These are phyloP conservation scores for Ylistrum balloti DNA, from an alignment of 1,140 invertebrate genomes.

Conservation along the genomic window DNA sequence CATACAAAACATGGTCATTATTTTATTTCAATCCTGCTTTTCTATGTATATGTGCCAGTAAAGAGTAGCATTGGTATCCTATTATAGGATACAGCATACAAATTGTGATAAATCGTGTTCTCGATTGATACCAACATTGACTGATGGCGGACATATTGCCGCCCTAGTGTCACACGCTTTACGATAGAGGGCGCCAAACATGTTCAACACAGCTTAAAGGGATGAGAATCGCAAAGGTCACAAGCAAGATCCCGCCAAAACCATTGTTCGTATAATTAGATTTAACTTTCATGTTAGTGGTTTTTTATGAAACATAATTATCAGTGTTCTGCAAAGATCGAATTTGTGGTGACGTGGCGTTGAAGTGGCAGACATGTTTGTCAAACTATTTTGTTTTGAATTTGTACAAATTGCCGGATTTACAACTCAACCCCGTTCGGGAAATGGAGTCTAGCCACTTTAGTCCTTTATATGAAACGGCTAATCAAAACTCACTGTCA, in stretches of 20 bases:
- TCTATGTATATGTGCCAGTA: no score
- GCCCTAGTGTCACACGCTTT: not conserved
- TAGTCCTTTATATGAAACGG: no score
- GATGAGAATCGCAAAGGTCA: not conserved
- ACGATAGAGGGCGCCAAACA: not conserved
- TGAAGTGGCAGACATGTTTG: not conserved
- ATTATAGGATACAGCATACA: not conserved
- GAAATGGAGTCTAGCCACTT: not conserved
- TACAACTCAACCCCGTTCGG: not conserved
- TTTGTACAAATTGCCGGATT: not conserved
- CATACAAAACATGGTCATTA: no score
- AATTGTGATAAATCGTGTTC: not conserved
- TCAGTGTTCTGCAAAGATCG: not conserved
- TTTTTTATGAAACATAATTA: not conserved
- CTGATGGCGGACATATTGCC: not conserved
- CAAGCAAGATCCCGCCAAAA: not conserved
- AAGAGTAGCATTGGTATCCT: no score
- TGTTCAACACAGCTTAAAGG: not conserved
- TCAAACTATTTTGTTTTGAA: not conserved
- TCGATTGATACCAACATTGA: not conserved
- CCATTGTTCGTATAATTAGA: not conserved
- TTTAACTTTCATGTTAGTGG: not conserved
- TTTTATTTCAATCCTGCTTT: no score
- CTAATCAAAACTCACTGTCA: not conserved
- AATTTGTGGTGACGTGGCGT: not conserved